These are phyloP conservation scores for Ips typographus DNA, from an alignment of 1,140 invertebrate genomes.

Conservation along the genomic window DNA sequence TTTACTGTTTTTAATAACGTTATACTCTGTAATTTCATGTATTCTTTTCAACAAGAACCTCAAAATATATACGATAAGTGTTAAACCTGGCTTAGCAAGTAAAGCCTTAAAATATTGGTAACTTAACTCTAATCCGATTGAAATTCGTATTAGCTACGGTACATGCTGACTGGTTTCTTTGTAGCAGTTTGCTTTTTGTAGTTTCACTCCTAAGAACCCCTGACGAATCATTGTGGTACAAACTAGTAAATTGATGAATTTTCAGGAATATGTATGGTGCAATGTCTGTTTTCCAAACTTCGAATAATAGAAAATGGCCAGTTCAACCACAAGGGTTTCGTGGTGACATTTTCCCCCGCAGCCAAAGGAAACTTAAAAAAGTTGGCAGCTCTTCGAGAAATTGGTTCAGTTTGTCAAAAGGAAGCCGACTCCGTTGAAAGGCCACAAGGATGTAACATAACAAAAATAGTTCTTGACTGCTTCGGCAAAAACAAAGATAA, in stretches of 20 bases:
- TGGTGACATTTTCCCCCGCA: constrained; percentile 33
- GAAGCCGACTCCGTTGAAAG: constrained; percentile 18
- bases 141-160: not conserved
- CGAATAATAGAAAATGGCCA: constrained; percentile 41
- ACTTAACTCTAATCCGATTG: not conserved
- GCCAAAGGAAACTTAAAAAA: constrained; percentile 34
- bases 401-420: constrained; percentile 37
- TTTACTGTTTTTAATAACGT: too few species aligned
- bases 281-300: constrained; percentile 40
- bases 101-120: not conserved
- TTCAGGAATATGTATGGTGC: constrained; percentile 43
- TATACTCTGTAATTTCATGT: too few species aligned
- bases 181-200: not conserved
- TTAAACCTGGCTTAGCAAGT: not conserved
- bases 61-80: too few species aligned
- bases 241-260: not conserved
- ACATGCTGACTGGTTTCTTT: not conserved
- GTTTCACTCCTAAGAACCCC: not conserved
- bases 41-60: too few species aligned
- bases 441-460: constrained; percentile 3
- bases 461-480: constrained; percentile 15
- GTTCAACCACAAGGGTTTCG: constrained; percentile 36
- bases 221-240: not conserved
- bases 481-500: constrained; percentile 21
- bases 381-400: constrained; percentile 33